These are phyloP conservation scores for Euplexia lucipara DNA, from an alignment of 2,888 invertebrate species.

Conservation along the genomic window DNA sequence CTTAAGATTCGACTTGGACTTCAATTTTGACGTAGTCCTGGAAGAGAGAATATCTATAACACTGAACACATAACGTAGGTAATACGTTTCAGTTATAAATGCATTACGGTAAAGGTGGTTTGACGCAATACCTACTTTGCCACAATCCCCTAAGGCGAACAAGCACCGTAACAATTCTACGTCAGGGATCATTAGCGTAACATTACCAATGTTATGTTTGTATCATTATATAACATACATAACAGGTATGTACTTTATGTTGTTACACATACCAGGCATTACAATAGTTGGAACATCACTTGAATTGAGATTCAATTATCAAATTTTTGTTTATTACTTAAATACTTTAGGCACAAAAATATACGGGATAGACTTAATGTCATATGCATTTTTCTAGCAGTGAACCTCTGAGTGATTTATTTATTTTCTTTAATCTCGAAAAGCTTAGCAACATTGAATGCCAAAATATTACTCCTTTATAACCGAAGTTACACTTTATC, in stretches of 20 bases:
- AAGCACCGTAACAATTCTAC: not conserved
- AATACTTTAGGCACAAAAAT: no score
- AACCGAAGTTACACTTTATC: no score
- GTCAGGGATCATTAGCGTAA: constrained; percentile 12
- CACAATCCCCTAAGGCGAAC: constrained; percentile 6
- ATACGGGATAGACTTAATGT: no score
- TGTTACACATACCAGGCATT: not conserved
- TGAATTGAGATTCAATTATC: not conserved
- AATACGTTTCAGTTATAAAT: constrained; percentile 27
- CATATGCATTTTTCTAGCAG: no score
- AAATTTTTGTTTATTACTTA: no score
- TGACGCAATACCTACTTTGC: constrained; percentile 18
- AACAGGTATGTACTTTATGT: not conserved
- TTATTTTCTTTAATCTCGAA: no score
- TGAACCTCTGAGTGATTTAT: no score
- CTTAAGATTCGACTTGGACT: no score
- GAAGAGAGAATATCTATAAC: constrained; percentile 4
- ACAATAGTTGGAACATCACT: not conserved
- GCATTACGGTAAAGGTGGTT: constrained; percentile 16
- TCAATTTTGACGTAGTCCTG: not conserved
- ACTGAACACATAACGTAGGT: constrained; percentile 1
- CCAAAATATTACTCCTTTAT: no score
- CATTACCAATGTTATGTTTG: constrained; percentile 7
- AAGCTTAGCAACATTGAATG: no score
- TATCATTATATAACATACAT: no score